Base-by-base conservation (phyloP, 2,797 vertebrate species). In the Margarornis squamiger region DNA sequence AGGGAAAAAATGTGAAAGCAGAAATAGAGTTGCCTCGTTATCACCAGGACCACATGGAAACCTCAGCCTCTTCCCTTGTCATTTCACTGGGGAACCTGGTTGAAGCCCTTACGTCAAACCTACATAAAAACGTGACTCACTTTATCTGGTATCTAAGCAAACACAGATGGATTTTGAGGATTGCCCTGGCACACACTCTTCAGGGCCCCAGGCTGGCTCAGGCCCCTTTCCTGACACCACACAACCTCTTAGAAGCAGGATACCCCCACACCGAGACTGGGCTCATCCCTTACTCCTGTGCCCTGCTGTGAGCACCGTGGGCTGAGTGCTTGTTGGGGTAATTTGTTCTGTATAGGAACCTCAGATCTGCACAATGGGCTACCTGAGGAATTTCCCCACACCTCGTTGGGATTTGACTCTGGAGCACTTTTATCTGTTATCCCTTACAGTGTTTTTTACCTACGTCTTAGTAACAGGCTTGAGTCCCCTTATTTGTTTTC, bases 251-350 rank as follows among this genome's bases (percentile, higher is more conserved):
- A 16, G 55, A 9, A 30, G 8, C 26, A 59, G 71, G 52, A 48
- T 13, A 18, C 26, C n/a, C 41, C 32, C 43, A 2, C 1, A 0
- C 3, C 1, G 3, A 71, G 65, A 6, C 19, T 38, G 2, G 0
- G 36, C n/a, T 80, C 19, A 2, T 15, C 49, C 66, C 36, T 51
- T 30, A 10, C 30, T 74, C 43, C 41, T 3, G 0, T 4, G 26
- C 27, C 30, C 41, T 48, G 75, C 67, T 49, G 10, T 29, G 16
- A 12, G 20, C 30, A 49, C 65, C 5, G 0, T 0, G 20, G 49
- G 10, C 67, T 36, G 76, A 45, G 24, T 17, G 55, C 48, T 55
- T 24, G 0, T 2, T 1, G 1, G 21, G 9, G 22, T 22, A 12
- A 49, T 52, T 34, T 36, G n/a, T 7, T 45, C 46, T 3, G 0